Percentiles rank a stretch among this genome's conserved stretches.
These are phyloP conservation scores for Anastrepha obliqua DNA, from an alignment of 1,140 invertebrate genomes.

Conservation along the genomic window DNA sequence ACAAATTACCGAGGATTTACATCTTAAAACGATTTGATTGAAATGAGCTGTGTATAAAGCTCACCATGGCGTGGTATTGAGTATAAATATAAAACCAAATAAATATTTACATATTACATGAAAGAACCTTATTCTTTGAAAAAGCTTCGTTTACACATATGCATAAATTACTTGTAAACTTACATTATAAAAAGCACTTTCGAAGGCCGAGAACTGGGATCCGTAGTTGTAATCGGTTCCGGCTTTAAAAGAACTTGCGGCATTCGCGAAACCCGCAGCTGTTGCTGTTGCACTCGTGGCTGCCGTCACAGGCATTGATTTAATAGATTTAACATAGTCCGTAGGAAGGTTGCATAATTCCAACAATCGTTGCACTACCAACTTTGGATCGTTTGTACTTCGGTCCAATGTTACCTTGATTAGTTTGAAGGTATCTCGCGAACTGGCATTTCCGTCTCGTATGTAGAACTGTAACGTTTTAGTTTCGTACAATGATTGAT, in stretches of 20 bases:
- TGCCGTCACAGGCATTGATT: neutral
- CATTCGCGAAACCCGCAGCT: neutral
- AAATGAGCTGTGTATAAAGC: too few relatives aligned
- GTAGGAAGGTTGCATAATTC: slow-evolving; percentile 88
- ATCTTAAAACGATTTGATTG: too few relatives aligned
- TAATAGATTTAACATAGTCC: slow-evolving; percentile 84
- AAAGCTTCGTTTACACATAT: neutral
- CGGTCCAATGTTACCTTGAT: slow-evolving; percentile 84
- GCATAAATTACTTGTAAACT: neutral
- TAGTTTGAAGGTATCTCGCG: slow-evolving; percentile 79
- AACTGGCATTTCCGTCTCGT: slow-evolving; percentile 77
- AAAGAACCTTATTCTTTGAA: neutral
- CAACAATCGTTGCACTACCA: slow-evolving; percentile 86
- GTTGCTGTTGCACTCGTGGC: neutral
- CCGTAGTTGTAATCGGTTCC: slow-evolving; percentile 66
- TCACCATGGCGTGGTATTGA: too few relatives aligned
- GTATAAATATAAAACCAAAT: neutral
- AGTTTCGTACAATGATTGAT: slow-evolving; percentile 76
- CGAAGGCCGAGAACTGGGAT: slow-evolving; percentile 65
- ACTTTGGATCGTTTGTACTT: slow-evolving; percentile 78
- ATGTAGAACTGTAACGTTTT: slow-evolving; percentile 83
- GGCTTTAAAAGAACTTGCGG: slow-evolving; percentile 58
- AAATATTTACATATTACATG: neutral
- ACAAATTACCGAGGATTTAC: too few relatives aligned
- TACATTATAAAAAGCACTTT: slow-evolving; percentile 62